Base-by-base conservation (phyloP, 2,797 vertebrate species). In the Enteromius argenteus region DNA sequence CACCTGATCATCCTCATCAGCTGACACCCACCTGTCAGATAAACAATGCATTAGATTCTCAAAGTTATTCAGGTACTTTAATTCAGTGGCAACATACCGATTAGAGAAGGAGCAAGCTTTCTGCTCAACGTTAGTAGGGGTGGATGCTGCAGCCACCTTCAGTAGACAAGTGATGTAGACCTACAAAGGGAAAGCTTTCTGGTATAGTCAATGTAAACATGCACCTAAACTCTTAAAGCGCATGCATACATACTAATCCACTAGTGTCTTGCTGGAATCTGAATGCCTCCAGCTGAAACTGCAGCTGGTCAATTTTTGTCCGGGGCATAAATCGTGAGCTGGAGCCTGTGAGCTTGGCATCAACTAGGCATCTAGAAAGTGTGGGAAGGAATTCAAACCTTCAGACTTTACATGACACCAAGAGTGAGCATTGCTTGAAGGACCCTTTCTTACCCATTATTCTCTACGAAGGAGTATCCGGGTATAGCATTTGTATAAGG, bases 161-260 rank as follows among this genome's bases (percentile, higher is more conserved):
- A 96, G 68, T n/a, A 90, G 23, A 73, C 95, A 96, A 60, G 94
- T 91, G 60, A 95, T 89, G 84, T 93, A 95, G 66, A 95, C 30
- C 94, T 95, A 73, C 83, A 62, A 66, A 35, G 11, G 32, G 10
- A 32, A 32, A n/a, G 23, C 17, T 73, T 5, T 11, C 30, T 51
- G 6, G 1, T 73, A 27, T 4, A 19, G 32, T 11, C 4, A 10
- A 58, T 39, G 19, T 49, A 2, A 75, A 37, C 13, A 74, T 53
- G 30, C 30, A 51, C 4, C 27, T 6, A 17, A 15, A 44, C 67
- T 5, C 11, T 5, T 19, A n/a, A 32, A 13, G 4, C 2, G 11
- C 14, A 72, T 32, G 46, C 71, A 42, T 67, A 11, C 62, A 46
- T 66, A 94, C 93, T 62, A 82, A 0, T 66, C 89, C 91, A 73